A percentile compares a stretch with the other conserved stretches of the same genome.
Evolutionary conservation across 2,113 vertebrate species (phyloP).

Genomic region (Vanacampus margaritifer): DNA sequence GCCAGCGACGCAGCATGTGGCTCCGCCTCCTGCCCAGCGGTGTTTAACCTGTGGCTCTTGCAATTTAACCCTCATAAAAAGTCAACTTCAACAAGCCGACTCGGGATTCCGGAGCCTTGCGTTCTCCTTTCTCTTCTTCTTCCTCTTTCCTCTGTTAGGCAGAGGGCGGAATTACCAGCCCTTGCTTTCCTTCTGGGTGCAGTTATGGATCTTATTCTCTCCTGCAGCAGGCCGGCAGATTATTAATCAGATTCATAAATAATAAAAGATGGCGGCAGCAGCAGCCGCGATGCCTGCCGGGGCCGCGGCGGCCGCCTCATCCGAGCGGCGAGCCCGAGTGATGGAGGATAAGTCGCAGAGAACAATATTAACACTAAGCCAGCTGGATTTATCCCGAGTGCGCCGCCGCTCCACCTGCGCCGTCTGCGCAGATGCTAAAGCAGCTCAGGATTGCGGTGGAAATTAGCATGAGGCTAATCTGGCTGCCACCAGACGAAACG

Average conservation of each 20-base stretch:
- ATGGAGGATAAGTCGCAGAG: constrained; percentile 36
- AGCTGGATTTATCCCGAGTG: constrained; percentile 46
- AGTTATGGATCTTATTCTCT: constrained; percentile 52
- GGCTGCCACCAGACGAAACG: constrained; percentile 11
- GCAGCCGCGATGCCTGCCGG: constrained; percentile 28
- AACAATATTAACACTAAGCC: constrained; percentile 57
- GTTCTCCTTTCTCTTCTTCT: constrained; percentile 28
- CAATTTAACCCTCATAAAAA: constrained; percentile 40
- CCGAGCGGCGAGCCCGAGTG: constrained; percentile 23
- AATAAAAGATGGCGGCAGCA: constrained; percentile 59
- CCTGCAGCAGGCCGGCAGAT: constrained; percentile 44
- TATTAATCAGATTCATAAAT: constrained; percentile 74
- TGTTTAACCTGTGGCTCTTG: constrained; percentile 8
- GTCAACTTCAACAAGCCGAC: constrained; percentile 40
- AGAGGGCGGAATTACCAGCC: constrained; percentile 47
- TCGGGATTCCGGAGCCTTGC: constrained; percentile 20
- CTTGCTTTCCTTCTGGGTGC: constrained; percentile 42
- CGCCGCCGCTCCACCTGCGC: constrained; percentile 35
- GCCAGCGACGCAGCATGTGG: not conserved
- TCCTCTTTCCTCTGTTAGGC: constrained; percentile 14
- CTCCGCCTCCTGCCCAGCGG: not conserved
- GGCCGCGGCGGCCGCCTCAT: constrained; percentile 31
- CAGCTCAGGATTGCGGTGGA: constrained; percentile 14
- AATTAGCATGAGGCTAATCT: constrained; percentile 51
- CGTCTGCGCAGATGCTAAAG: constrained; percentile 27